phyloP scores from a whole-genome alignment of 2,113 vertebrate genomes.

The Pseudolaguvia tuberculata region DNA sequence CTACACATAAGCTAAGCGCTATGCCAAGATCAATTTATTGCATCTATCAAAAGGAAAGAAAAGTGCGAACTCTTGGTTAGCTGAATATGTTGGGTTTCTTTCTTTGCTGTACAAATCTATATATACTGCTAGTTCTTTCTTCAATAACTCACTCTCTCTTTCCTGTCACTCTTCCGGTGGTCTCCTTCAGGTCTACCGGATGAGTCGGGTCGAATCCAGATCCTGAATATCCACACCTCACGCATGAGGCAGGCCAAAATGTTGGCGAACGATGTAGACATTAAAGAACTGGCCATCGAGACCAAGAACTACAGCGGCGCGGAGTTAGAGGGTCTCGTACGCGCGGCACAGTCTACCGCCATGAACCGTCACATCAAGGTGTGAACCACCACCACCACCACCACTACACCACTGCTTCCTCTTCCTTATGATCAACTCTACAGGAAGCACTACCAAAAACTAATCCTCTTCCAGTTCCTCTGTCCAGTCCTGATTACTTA shows the following conservation, averaged over 20 bases:
- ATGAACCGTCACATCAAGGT: conserved; percentile 99
- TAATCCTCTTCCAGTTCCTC: background rate
- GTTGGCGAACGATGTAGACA: conserved; percentile 76
- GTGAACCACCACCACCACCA: background rate
- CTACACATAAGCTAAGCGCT: no score
- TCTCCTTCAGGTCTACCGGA: conserved; percentile 79
- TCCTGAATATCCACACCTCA: conserved; percentile 88
- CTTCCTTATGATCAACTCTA: no score
- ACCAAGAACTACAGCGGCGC: conserved; percentile 97
- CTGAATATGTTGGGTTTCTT: no score
- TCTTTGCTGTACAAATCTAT: no score
- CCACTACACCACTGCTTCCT: no score
- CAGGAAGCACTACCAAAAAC: background rate
- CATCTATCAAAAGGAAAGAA: no score
- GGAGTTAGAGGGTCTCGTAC: conserved; percentile 89
- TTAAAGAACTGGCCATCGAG: conserved; percentile 82
- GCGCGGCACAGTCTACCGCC: conserved; percentile 92
- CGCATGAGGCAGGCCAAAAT: conserved; percentile 86
- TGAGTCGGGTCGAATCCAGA: conserved; percentile 87
- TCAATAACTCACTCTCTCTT: background rate
- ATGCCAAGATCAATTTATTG: no score
- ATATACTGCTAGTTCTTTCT: no score
- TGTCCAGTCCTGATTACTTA: background rate
- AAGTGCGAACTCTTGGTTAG: no score
- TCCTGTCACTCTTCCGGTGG: background rate